phyloP scores from a whole-genome alignment of 2,888 invertebrate species.

The Eledona agricola region DNA sequence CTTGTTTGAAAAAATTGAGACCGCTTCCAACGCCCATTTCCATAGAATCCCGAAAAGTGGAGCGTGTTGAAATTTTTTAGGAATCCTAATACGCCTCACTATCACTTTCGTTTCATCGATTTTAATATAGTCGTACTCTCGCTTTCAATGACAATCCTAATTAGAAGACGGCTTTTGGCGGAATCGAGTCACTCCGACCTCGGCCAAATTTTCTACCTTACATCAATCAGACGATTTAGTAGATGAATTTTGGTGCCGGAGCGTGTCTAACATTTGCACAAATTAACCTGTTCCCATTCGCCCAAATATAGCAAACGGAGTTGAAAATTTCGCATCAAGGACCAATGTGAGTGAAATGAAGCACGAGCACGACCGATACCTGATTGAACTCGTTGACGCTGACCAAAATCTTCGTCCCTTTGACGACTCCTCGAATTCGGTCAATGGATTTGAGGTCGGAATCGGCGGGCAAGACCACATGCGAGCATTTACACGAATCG shows the following conservation, averaged over 20 bases:
- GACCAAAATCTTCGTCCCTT: constrained; percentile 66
- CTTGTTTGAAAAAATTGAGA: too few species aligned
- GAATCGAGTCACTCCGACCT: too few species aligned
- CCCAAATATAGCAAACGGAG: constrained; percentile 10
- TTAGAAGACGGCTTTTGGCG: too few species aligned
- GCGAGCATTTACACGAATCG: constrained; percentile 58
- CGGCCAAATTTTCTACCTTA: too few species aligned
- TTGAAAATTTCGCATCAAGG: constrained; percentile 8
- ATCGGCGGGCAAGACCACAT: constrained; percentile 56
- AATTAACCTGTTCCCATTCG: constrained; percentile 10
- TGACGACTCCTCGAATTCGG: constrained; percentile 64
- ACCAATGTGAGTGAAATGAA: constrained; percentile 9
- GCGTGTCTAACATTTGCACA: too few species aligned
- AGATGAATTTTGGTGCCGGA: too few species aligned
- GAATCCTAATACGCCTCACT: too few species aligned
- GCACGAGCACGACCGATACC: too few species aligned
- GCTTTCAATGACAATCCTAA: constrained; percentile 7
- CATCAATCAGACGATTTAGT: too few species aligned
- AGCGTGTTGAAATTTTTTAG: too few species aligned
- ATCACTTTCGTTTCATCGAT: constrained; percentile 24
- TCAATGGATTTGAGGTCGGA: constrained; percentile 58
- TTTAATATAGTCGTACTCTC: constrained; percentile 24
- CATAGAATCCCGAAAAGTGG: too few species aligned
- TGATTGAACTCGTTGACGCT: constrained; percentile 68
- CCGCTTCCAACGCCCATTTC: too few species aligned